Base-by-base conservation (phyloP, 1,140 invertebrate genomes). In the Nymphalis io region DNA sequence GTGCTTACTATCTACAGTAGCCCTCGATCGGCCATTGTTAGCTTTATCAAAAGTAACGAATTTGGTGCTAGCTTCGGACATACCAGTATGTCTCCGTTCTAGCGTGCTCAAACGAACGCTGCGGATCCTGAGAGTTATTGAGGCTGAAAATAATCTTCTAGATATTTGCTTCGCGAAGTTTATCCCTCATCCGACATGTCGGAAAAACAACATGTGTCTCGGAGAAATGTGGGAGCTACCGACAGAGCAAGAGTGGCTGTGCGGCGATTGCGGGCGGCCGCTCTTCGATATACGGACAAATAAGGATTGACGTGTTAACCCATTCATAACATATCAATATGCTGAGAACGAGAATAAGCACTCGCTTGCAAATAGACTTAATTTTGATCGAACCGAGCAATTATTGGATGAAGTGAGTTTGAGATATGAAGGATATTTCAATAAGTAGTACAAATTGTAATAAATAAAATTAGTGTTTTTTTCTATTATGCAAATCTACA, bases 181-280 rank as follows among this genome's bases (percentile, higher is more conserved):
- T 1, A 63, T 68, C 23, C 67, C 57, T 0, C 74, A 76, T 64
- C 71, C 71, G 15, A 13, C 23, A 0, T 76, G 74, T 51, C 38
- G 18, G 0, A 10, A 42, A 2, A 38, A 13, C 2, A 20, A 23
- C 38, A 13, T 51, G 21, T 27, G 42, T 18, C 46, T 76, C 1
- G 74, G 70, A 1, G 70, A 76, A 16, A 21, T 75, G 13, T 75
- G 73, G 73, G 69, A 70, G 42, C 53, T 75, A 12, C 73, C 73
- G 21, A 16, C 23, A 21, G 66, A 72, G 44, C 40, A 69, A 1
- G 73, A 75, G 21, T 75, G 69, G 69, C 23, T 75, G 23, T 75
- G 73, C n/a, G 16, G 20, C 8, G 51, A 72, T 13, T 75, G 73
- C 13, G 62, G 70, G 15, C 40, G 40, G 13, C 73, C 70, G 0